Evolutionary conservation across 2,888 invertebrate genomes (phyloP).

Genomic region (Epistrophella euchroma): DNA sequence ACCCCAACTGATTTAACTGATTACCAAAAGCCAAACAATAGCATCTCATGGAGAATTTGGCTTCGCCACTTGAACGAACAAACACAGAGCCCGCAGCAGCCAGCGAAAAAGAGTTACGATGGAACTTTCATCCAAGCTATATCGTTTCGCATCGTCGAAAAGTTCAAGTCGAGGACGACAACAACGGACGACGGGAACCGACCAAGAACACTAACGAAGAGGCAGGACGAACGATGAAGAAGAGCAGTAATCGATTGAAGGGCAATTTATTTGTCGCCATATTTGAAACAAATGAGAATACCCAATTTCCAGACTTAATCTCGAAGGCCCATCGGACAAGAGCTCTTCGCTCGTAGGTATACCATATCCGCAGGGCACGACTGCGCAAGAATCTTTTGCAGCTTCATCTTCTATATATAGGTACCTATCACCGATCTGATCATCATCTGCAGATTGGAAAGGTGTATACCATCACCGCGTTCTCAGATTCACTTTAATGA

Average conservation of each 20-base stretch:
- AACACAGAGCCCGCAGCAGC: conserved; percentile 19
- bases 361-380: conserved; percentile 56
- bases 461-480: conserved; percentile 28
- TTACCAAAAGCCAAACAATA: conserved; percentile 55
- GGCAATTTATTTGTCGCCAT: conserved; percentile 78
- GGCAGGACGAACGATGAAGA: conserved; percentile 38
- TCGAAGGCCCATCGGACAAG: conserved; percentile 69
- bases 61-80: conserved; percentile 65
- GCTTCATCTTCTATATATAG: conserved; percentile 5
- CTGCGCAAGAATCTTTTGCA: conserved; percentile 24
- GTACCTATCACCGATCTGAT: conserved; percentile 54
- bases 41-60: conserved; percentile 57
- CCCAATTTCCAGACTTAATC: conserved; percentile 74
- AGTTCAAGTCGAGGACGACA: neutral
- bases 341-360: conserved; percentile 40
- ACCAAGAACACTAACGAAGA: conserved; percentile 13
- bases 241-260: conserved; percentile 77
- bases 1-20: conserved; percentile 69
- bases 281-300: conserved; percentile 79
- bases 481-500: conserved; percentile 67
- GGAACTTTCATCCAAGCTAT: conserved; percentile 34
- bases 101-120: conserved; percentile 38
- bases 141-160: conserved; percentile 35
- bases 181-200: conserved; percentile 1
- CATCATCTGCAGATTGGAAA: conserved; percentile 45